Percentiles rank a stretch among this genome's conserved stretches.
Evolutionary conservation across 2,888 invertebrate genomes (phyloP).

Genomic region (Leptopilina myrica): DNA sequence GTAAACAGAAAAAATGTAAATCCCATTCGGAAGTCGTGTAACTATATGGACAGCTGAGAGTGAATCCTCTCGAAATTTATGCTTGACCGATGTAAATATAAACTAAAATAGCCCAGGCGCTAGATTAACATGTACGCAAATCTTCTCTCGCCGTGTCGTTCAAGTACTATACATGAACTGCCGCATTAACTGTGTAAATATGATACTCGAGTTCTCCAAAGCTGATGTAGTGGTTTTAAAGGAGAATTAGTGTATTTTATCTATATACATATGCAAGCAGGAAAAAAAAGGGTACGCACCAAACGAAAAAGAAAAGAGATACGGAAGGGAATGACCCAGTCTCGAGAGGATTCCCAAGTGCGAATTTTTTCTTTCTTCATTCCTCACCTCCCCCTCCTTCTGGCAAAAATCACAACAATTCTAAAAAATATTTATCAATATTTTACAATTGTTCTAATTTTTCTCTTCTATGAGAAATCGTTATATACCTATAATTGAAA

Average conservation of each 20-base stretch:
- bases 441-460: no score
- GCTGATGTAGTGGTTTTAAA: conserved; percentile 60
- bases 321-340: conserved; percentile 51
- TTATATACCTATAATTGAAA: no score
- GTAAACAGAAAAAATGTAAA: background rate
- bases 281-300: conserved; percentile 52
- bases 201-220: conserved; percentile 56
- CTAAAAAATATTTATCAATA: no score
- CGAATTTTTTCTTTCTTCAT: conserved; percentile 53
- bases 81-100: conserved; percentile 59
- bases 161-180: conserved; percentile 60
- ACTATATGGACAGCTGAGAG: background rate
- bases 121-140: conserved; percentile 56
- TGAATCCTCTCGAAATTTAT: conserved; percentile 31
- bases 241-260: conserved; percentile 66
- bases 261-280: conserved; percentile 38
- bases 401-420: background rate
- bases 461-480: no score
- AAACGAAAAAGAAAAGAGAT: conserved; percentile 53
- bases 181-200: conserved; percentile 73
- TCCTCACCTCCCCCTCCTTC: background rate
- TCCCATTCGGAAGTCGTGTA: background rate
- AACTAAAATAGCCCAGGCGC: conserved; percentile 59
- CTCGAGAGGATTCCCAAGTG: conserved; percentile 51
- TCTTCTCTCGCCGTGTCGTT: conserved; percentile 50